Evolutionary conservation across 2,113 vertebrate genomes (phyloP), one percentile per base, ranked within the genome.

Genomic region (Gila orcuttii): DNA sequence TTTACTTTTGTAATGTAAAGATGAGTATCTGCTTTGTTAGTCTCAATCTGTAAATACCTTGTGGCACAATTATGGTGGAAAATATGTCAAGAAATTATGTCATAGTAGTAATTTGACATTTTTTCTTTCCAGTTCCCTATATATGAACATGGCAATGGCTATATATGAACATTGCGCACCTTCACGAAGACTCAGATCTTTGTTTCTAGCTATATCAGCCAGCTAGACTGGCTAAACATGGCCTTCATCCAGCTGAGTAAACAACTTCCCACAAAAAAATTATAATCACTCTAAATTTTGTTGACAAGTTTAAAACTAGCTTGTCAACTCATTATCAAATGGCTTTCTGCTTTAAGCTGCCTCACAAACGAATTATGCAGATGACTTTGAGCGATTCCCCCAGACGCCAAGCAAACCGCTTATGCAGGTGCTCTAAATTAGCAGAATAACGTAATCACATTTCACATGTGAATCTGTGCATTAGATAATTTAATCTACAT

Each of bases 261-360:
- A 83, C 82, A 73, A 59, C 13, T 73, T 73, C 23, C 42, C 50
- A 10, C 68, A 6, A 73, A 73, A 83, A 57, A 59, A 1, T 2
- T 42, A 71, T 39, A 25, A 83, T 83, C 68, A 83, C 50, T 10
- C 33, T 59, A 83, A 74, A 71, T 59, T n/a, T 57, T 57, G 47
- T 73, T 83, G 66, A 83, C 68, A 83, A 23, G 8, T 83, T 83
- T 57, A 71, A 83, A 83, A 31, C 25, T 19, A 42, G 82, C 68
- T 71, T 83, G 82, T 83, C 68, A 83, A 74, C 47, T 57, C 82
- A 83, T 83, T 73, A 83, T 83, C 45, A 57, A 69, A 73, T 39
- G 68, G 68, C 68, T 42, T 55, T 47, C 28, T 83, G 82, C 47
- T 73, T 42, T 55, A 57, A 83, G 50, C 50, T 55, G 81, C 81